Percentiles rank a stretch among this genome's conserved stretches.
These are phyloP conservation scores for Cryptocheilus praepositus DNA, from an alignment of 2,888 invertebrate genomes.

Conservation along the genomic window DNA sequence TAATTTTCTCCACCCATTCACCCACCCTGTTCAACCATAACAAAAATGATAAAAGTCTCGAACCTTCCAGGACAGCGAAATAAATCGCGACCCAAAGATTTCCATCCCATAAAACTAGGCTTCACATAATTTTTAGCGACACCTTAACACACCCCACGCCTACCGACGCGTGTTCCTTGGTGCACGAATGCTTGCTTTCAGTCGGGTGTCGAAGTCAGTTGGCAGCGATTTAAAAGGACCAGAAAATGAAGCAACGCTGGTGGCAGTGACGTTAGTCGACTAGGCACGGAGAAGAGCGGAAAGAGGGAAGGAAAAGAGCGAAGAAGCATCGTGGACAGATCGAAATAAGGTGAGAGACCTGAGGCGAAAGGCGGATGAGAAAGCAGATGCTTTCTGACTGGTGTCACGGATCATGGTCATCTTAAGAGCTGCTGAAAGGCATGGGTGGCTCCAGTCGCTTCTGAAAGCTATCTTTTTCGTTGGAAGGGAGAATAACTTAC, in stretches of 20 bases:
- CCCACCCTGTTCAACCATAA: too few species aligned
- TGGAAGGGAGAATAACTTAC: slow-evolving; percentile 37
- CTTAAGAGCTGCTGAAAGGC: slow-evolving; percentile 53
- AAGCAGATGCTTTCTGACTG: slow-evolving; percentile 47
- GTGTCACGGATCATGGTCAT: slow-evolving; percentile 58
- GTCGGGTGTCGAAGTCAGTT: too few species aligned
- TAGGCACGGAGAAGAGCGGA: neutral
- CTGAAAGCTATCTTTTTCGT: slow-evolving; percentile 53
- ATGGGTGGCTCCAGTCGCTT: slow-evolving; percentile 36
- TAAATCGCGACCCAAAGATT: too few species aligned
- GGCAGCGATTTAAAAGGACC: neutral
- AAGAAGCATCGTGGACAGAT: slow-evolving; percentile 23
- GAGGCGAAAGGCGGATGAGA: slow-evolving; percentile 39
- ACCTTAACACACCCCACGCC: too few species aligned
- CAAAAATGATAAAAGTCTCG: too few species aligned
- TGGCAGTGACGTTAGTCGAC: slow-evolving; percentile 14
- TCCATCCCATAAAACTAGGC: too few species aligned
- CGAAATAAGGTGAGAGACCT: slow-evolving; percentile 45
- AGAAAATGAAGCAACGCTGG: neutral
- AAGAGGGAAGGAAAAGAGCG: neutral
- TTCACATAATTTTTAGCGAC: too few species aligned
- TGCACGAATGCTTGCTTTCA: too few species aligned
- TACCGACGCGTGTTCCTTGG: too few species aligned
- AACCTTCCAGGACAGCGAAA: too few species aligned
- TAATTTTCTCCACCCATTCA: too few species aligned